Evolutionary conservation across 2,113 vertebrate genomes (phyloP).

Genomic region (Coptodon bakossiorum): DNA sequence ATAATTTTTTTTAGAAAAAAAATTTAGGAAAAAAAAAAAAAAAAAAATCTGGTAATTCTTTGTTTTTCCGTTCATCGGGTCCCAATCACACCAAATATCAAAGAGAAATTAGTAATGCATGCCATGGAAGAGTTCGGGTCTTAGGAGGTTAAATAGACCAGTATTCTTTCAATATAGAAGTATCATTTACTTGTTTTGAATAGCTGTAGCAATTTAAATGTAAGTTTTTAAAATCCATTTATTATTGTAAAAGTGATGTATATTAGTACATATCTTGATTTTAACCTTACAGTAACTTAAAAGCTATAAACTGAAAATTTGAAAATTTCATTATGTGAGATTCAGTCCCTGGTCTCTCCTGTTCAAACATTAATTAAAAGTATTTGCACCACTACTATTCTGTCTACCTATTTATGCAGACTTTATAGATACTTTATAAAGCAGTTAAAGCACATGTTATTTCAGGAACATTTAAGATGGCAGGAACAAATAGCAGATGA

Average conservation of each 20-base stretch:
- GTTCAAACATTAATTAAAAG: neutral
- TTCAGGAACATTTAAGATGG: neutral
- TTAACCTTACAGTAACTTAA: neutral
- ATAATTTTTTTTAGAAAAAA: too few species aligned
- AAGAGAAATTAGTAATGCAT: too few species aligned
- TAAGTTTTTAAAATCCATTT: neutral
- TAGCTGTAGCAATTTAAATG: neutral
- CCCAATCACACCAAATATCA: too few species aligned
- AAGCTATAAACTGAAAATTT: neutral
- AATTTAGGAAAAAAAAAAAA: too few species aligned
- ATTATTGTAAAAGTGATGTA: neutral
- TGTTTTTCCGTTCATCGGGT: too few species aligned
- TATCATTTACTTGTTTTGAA: neutral
- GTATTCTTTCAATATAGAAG: neutral
- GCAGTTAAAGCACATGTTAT: neutral
- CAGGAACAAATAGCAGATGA: neutral
- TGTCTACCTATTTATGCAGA: neutral
- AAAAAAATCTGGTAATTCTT: too few species aligned
- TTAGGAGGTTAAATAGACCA: neutral
- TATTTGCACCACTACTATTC: neutral
- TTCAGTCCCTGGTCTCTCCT: neutral
- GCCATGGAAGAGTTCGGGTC: too few species aligned
- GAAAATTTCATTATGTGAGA: rapidly evolving
- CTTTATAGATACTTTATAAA: neutral
- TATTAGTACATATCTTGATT: neutral